phyloP scores from a whole-genome alignment of 2,113 vertebrate genomes.

The Ictalurus punctatus region DNA sequence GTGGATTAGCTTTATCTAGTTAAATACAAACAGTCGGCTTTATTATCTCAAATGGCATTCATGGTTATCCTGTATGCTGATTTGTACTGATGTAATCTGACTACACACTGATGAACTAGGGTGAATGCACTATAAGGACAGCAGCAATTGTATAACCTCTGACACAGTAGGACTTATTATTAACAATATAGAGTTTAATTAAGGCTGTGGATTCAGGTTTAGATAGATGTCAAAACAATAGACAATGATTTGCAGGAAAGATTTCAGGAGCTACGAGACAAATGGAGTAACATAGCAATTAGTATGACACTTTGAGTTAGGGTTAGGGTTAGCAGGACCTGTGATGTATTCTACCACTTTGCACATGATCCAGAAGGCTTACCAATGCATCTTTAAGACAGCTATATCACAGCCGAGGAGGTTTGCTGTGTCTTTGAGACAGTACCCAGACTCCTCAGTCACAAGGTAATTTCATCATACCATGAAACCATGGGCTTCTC shows the following conservation, averaged over 20 bases:
- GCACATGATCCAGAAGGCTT: not conserved
- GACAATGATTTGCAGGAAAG: not conserved
- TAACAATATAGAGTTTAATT: constrained; percentile 9
- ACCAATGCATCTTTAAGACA: not conserved
- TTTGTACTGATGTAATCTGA: not conserved
- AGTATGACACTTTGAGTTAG: not conserved
- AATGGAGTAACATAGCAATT: not conserved
- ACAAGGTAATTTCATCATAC: not conserved
- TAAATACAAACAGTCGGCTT: not conserved
- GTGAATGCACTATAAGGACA: not conserved
- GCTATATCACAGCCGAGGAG: not conserved
- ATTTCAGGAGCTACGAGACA: not conserved
- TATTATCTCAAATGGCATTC: not conserved
- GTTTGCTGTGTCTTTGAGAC: not conserved
- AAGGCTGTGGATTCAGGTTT: not conserved
- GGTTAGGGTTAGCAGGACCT: not conserved
- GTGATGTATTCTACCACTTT: constrained; percentile 19
- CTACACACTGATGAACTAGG: not conserved
- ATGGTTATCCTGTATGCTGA: not conserved
- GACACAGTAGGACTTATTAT: not conserved
- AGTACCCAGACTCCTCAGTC: not conserved
- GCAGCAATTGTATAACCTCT: not conserved
- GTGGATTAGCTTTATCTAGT: not conserved
- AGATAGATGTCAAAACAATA: not conserved
- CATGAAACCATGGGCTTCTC: not conserved